Base-by-base conservation (phyloP, 1,140 invertebrate species). In the Sinella curviseta region DNA sequence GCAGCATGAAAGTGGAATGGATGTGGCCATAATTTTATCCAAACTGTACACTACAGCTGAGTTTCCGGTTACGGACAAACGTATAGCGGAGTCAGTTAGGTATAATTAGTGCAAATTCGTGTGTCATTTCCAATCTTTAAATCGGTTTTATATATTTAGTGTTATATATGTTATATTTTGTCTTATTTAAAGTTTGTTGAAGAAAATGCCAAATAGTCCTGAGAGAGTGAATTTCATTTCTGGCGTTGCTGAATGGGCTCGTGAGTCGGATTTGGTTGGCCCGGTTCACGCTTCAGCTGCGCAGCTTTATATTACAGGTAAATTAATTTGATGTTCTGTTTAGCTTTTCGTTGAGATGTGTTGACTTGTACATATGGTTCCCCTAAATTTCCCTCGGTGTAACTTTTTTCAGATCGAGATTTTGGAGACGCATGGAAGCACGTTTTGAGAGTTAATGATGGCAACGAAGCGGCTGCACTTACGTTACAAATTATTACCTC, bases 341-440 rank as follows among this genome's bases (percentile, higher is more conserved):
- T 14, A 33, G 28, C 14, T 54, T 14, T 54, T 54, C n/a, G n/a
- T n/a, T n/a, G n/a, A n/a, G n/a, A n/a, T n/a, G n/a, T n/a, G n/a
- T n/a, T n/a, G n/a, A n/a, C n/a, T n/a, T n/a, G n/a, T n/a, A n/a
- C n/a, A n/a, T n/a, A n/a, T n/a, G n/a, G n/a, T n/a, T n/a, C n/a
- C n/a, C n/a, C n/a, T n/a, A n/a, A n/a, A n/a, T n/a, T n/a, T n/a
- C n/a, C n/a, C n/a, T n/a, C n/a, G n/a, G n/a, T 48, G 30, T 17
- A 76, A 31, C 35, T n/a, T 76, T 16, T 24, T 39, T 26, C 75
- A 83, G 82, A 83, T 48, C n/a, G 79, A 14, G 74, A 30, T 77
- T 83, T 76, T 76, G 34, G 57, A 16, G 82, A 83, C 39, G 82
- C 82, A 24, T 83, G 82, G 82, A 80, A 65, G 80, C 80, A 83